Evolutionary conservation across 2,888 invertebrate species (phyloP), one percentile per base, ranked within the genome.

Genomic region (Caenorhabditis sinica): DNA sequence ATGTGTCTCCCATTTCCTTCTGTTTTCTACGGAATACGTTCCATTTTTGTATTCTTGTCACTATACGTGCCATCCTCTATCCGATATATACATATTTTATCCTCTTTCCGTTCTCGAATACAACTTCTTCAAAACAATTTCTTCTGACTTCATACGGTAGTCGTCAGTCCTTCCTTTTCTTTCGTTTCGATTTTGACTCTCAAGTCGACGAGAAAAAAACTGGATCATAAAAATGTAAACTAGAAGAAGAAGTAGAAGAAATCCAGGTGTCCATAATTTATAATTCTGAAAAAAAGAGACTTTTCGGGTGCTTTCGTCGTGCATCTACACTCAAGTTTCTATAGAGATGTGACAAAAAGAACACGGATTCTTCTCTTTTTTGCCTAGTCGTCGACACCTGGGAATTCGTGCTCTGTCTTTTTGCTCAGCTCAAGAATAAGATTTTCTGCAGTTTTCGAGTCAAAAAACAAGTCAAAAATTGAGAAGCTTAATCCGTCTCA

Each of bases 231-330:
- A 68, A 23, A n/a, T 66, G n/a, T 36, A 28, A 30, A 28, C 5
- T 5, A 56, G 56, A 15, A 40, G 30, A 45, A 36, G 56, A 15
- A 40, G 30, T 30, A 36, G 30, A 11, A 28, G 15, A 36, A 73
- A 61, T 71, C 45, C 45, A 43, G 25, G 53, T 53, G 58, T 76
- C 49, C 43, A 69, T 77, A 69, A 77, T 77, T 77, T 61, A 77
- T 69, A 40, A 45, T 30, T 49, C 65, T 60, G 58, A 56, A 45
- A 45, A 45, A 56, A 43, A 45, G n/a, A 51, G 15, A 25, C 20
- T 49, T 60, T 61, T 61, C 56, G 33, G 53, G 43, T 43, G 40
- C 63, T 51, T 40, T 51, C 23, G 15, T 36, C 40, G 58, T 72
- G 2, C 71, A 28, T 45, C 28, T 28, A 40, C 69, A 51, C 68